A percentile compares a stretch with the other conserved stretches of the same genome.
phyloP scores from a whole-genome alignment of 2,888 invertebrate species.

The Trichopoda pennipes region DNA sequence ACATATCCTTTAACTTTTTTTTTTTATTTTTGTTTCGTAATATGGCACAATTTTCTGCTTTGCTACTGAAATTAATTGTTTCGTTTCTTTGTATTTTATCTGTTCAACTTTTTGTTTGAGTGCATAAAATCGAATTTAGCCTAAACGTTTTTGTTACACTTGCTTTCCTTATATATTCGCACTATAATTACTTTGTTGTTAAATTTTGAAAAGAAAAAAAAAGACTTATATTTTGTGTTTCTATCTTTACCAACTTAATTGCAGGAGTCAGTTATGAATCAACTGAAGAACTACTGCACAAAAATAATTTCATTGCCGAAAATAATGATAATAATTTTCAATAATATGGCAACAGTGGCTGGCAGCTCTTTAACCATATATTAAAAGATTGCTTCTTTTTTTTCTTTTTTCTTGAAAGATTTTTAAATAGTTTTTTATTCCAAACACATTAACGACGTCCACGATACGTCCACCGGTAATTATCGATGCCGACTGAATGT shows the following conservation, averaged over 20 bases:
- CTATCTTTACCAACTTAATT: slow-evolving; percentile 58
- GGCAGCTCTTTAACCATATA: slow-evolving; percentile 59
- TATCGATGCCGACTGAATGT: slow-evolving; percentile 80
- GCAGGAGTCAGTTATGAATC: slow-evolving; percentile 61
- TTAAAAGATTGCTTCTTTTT: slow-evolving; percentile 47
- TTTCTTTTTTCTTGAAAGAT: slow-evolving; percentile 49
- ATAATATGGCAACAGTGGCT: slow-evolving; percentile 69
- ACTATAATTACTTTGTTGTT: slow-evolving; percentile 65
- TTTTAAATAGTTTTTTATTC: slow-evolving; percentile 38
- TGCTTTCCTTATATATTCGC: slow-evolving; percentile 52
- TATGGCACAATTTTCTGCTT: slow-evolving; percentile 42
- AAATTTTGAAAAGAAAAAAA: slow-evolving; percentile 33
- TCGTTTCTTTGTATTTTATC: not conserved
- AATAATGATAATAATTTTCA: slow-evolving; percentile 65
- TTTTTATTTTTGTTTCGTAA: slow-evolving; percentile 16
- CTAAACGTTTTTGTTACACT: slow-evolving; percentile 55
- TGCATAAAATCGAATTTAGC: slow-evolving; percentile 1
- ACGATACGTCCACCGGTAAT: slow-evolving; percentile 80
- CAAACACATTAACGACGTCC: slow-evolving; percentile 65
- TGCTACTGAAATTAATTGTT: not conserved
- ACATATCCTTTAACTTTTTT: not conserved
- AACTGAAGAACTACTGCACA: slow-evolving; percentile 63
- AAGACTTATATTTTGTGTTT: slow-evolving; percentile 29
- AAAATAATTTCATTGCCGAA: slow-evolving; percentile 58
- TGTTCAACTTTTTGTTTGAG: slow-evolving; percentile 33